Conservation (phyloP, 1,140 invertebrate genomes). For the Coenobita brevimanus region DNA sequence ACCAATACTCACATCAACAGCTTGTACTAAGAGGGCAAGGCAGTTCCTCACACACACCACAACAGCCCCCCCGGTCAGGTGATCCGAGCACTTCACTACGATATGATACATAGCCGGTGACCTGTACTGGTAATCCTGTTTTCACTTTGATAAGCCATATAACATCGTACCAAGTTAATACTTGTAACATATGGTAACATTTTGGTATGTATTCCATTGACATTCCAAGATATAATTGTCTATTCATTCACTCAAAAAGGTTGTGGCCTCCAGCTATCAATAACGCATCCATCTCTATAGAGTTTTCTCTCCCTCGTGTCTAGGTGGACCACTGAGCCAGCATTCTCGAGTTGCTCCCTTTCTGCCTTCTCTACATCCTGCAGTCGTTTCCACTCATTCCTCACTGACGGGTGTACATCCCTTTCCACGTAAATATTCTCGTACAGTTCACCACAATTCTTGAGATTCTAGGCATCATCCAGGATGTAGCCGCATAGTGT, state of each 20-base stretch:
- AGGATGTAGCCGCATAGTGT: no score
- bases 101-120: slow-evolving; percentile 15
- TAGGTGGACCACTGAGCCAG: slow-evolving; percentile 8
- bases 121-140: no score
- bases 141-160: slow-evolving; percentile 17
- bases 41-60: background rate
- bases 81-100: background rate
- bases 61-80: background rate
- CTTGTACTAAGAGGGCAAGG: background rate
- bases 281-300: no score
- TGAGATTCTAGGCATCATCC: no score
- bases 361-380: background rate
- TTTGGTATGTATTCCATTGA: slow-evolving; percentile 24
- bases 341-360: slow-evolving; percentile 13
- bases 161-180: background rate
- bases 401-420: no score
- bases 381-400: no score
- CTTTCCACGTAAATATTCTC: no score
- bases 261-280: no score
- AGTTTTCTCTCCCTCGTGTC: background rate
- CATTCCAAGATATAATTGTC: slow-evolving; percentile 6
- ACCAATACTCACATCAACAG: no score
- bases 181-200: background rate
- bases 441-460: no score
- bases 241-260: background rate